Evolutionary conservation across 2,888 invertebrate species (phyloP).

Genomic region (Drosophila barbarae): DNA sequence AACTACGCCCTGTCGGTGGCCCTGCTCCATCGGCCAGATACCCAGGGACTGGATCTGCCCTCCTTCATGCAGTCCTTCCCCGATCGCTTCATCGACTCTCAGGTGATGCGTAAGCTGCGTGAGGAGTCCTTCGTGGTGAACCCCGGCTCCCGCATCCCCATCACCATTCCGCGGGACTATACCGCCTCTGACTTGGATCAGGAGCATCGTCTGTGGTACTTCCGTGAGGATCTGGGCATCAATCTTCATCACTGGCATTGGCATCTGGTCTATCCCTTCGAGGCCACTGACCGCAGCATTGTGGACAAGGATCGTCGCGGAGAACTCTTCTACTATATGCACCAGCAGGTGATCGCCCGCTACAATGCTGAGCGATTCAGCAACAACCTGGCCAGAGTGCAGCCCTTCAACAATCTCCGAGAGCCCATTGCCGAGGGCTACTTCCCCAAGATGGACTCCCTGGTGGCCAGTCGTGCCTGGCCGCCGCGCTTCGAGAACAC

Average conservation of each 20-base stretch:
- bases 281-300: conserved; percentile 82
- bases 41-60: conserved; percentile 82
- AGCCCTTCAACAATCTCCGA: conserved; percentile 84
- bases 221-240: conserved; percentile 81
- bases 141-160: conserved; percentile 83
- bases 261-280: conserved; percentile 87
- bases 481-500: conserved; percentile 85
- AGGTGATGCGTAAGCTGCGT: conserved; percentile 82
- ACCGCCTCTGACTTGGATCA: conserved; percentile 87
- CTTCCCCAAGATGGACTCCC: conserved; percentile 90
- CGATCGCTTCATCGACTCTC: conserved; percentile 83
- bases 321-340: conserved; percentile 90
- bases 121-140: conserved; percentile 83
- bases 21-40: conserved; percentile 84
- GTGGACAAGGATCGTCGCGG: conserved; percentile 86
- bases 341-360: conserved; percentile 83
- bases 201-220: conserved; percentile 85
- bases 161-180: conserved; percentile 84
- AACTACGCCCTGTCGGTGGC: conserved; percentile 90
- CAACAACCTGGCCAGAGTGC: conserved; percentile 84
- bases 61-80: conserved; percentile 85
- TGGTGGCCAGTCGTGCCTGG: conserved; percentile 88
- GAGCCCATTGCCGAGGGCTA: conserved; percentile 88
- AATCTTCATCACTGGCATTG: conserved; percentile 83
- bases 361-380: conserved; percentile 89